Evolutionary conservation across 1,140 invertebrate genomes (phyloP), one percentile per base, ranked within the genome.

Genomic region (Mycetomoellerius zeteki): DNA sequence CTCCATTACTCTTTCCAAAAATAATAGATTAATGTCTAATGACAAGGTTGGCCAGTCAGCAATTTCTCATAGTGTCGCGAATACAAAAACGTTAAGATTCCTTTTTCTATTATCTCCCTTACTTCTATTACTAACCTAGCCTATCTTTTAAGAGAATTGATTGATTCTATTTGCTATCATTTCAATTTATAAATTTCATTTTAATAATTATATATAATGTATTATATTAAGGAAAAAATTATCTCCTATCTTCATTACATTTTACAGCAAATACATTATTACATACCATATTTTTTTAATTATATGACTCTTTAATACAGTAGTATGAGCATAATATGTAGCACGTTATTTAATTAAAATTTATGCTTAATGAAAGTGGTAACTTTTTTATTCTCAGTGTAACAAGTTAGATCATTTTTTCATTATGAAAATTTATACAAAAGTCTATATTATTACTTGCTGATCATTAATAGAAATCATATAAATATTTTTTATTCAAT

Each of bases 1-100:
- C 43, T 76, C 54, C 54, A 76, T 76, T 76, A 76, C 14, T 76
- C 21, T 21, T 76, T 76, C 16, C 54, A 21, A 33, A 76, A 76
- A 76, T 76, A 60, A 73, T 54, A 73, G 60, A 75, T 56, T 54
- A 58, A 37, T 14, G 52, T 60, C 54, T 43, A 37, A 76, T 76
- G 54, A 60, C 30, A 60, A 43, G 73, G 21, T 76, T 58, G 72
- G 30, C 12, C 21, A 43, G 54, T 76, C 54, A 76, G 73, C 33
- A 76, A 76, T 76, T 76, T 75, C 33, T 60, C 33, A 21, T 58
- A 19, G 3, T 58, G 14, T 43, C 54, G n/a, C n/a, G 14, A 60
- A 24, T 37, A 60, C 21, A 76, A 76, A 58, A 76, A 58, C 54
- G 14, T 43, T 19, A 76, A 43, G 54, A 76, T 60, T 33, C 30